Conservation (phyloP, 23 tunicate species). For the Trididemnum miniatum region DNA sequence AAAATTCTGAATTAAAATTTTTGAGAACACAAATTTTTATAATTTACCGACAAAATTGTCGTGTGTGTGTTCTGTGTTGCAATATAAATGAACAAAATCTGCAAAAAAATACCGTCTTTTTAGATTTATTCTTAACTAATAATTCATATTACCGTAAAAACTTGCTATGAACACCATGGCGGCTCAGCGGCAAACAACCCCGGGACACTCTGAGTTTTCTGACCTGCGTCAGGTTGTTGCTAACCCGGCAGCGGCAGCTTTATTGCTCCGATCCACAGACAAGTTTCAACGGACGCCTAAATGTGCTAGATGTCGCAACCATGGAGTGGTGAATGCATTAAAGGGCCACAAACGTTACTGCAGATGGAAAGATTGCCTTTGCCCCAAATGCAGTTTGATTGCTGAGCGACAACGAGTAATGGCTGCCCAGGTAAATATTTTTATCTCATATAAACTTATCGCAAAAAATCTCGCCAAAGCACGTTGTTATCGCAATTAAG, state of each 20-base stretch:
- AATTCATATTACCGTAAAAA: neutral
- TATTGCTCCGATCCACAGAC: slow-evolving; percentile 72
- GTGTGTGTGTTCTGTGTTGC: too few relatives aligned
- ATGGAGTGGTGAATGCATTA: slow-evolving; percentile 92
- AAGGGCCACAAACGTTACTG: slow-evolving; percentile 99
- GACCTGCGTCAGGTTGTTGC: slow-evolving; percentile 57
- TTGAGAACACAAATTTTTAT: too few relatives aligned
- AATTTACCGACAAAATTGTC: too few relatives aligned
- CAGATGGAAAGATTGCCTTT: slow-evolving; percentile 96
- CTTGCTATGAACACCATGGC: neutral
- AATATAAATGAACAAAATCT: too few relatives aligned
- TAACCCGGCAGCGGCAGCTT: slow-evolving; percentile 67
- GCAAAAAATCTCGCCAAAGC: too few relatives aligned
- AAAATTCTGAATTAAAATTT: too few relatives aligned
- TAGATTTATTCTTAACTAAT: neutral
- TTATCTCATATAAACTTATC: too few relatives aligned
- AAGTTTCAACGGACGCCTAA: slow-evolving; percentile 96
- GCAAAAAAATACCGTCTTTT: too few relatives aligned
- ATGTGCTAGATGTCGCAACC: slow-evolving; percentile 95
- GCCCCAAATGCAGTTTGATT: slow-evolving; percentile 94
- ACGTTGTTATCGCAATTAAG: too few relatives aligned
- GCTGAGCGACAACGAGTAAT: slow-evolving; percentile 98
- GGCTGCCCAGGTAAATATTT: slow-evolving; percentile 94
- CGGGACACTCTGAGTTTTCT: slow-evolving; percentile 32
- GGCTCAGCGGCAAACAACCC: slow-evolving; percentile 13